Evolutionary conservation across 2,113 vertebrate species (phyloP).

Genomic region (Corapipo altera): DNA sequence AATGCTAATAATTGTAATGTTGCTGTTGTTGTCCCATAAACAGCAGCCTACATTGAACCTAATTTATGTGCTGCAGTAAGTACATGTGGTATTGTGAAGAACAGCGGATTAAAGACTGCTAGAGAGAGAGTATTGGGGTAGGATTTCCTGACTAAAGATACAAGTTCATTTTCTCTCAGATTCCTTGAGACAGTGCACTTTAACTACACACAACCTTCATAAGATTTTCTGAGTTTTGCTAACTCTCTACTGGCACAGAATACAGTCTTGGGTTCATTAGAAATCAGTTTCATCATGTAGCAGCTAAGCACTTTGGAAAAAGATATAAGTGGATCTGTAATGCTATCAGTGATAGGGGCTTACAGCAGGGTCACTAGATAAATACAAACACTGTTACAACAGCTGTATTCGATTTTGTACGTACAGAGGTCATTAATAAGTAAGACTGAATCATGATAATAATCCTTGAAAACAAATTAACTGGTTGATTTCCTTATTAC

Average conservation of each 20-base stretch:
- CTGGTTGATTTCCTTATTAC: not conserved
- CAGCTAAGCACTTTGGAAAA: not conserved
- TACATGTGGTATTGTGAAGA: not conserved
- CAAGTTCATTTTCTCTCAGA: not conserved
- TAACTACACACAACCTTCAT: not conserved
- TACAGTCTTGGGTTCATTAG: not conserved
- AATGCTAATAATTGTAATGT: not conserved
- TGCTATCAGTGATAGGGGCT: not conserved
- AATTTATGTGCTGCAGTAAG: not conserved
- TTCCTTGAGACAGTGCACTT: not conserved
- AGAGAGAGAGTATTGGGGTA: not conserved
- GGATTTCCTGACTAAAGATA: not conserved
- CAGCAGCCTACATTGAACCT: not conserved
- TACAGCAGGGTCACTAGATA: not conserved
- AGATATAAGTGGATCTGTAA: not conserved
- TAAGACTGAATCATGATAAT: not conserved
- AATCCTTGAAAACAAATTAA: conserved; percentile 10
- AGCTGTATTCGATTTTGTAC: not conserved
- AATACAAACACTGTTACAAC: not conserved
- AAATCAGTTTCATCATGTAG: not conserved
- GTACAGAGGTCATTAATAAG: not conserved
- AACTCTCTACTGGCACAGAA: not conserved
- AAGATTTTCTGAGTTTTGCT: not conserved
- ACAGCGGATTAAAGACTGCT: not conserved
- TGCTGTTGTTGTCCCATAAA: not conserved